phyloP scores from a whole-genome alignment of 1,140 invertebrate species.

The Cherax destructor region DNA sequence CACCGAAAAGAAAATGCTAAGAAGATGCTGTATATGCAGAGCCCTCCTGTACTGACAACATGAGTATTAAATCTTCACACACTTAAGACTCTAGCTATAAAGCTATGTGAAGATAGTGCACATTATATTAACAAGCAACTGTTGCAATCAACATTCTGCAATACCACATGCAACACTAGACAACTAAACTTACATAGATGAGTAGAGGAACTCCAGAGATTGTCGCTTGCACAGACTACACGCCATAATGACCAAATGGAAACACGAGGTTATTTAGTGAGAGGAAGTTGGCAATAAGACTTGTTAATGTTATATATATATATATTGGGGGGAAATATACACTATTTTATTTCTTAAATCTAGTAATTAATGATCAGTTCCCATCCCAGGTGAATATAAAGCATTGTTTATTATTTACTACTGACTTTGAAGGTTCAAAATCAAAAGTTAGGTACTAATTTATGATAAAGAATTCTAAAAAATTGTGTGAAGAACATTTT shows the following conservation, averaged over 20 bases:
- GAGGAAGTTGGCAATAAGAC: not conserved
- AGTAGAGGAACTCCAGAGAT: constrained; percentile 72
- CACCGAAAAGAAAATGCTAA: no score
- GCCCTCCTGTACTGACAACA: no score
- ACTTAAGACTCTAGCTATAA: no score
- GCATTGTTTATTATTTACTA: not conserved
- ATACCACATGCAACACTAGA: constrained; percentile 32
- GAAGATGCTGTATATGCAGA: no score
- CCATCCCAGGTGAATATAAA: not conserved
- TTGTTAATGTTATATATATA: not conserved
- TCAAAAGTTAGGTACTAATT: not conserved
- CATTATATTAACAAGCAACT: no score
- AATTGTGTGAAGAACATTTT: not conserved
- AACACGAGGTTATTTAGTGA: constrained; percentile 8
- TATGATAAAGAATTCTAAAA: not conserved
- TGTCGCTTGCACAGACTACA: constrained; percentile 72
- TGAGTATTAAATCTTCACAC: no score
- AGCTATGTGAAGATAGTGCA: no score
- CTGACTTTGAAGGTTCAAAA: not conserved
- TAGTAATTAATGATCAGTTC: not conserved
- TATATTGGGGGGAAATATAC: not conserved
- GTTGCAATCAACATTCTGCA: not conserved
- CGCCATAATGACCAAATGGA: constrained; percentile 18
- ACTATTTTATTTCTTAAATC: not conserved
- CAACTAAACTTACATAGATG: constrained; percentile 70